A percentile compares a stretch with the other conserved stretches of the same genome.
These are phyloP conservation scores for Bucco capensis DNA, from an alignment of 2,113 vertebrate species.

Conservation along the genomic window DNA sequence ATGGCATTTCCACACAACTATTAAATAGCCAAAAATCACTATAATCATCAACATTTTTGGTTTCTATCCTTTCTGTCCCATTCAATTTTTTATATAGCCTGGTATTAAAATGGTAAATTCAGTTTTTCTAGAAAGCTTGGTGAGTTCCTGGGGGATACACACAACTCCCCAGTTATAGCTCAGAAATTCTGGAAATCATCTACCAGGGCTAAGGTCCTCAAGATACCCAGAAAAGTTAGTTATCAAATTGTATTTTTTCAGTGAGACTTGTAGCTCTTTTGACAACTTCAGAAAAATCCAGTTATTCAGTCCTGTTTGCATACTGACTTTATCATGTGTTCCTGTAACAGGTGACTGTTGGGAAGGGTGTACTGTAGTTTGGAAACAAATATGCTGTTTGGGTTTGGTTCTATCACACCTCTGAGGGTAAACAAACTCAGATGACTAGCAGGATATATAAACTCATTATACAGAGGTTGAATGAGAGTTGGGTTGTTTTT, in stretches of 20 bases:
- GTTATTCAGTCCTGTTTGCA: neutral
- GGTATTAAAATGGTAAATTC: neutral
- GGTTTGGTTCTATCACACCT: constrained; percentile 21
- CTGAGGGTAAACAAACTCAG: neutral
- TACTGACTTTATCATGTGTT: neutral
- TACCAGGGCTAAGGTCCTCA: neutral
- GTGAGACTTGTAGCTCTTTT: neutral
- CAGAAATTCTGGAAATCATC: neutral
- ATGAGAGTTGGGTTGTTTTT: neutral
- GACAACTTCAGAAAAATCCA: neutral
- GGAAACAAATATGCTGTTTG: neutral
- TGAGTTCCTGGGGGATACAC: neutral
- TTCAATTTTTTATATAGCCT: neutral
- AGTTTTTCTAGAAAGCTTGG: neutral
- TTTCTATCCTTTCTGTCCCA: neutral
- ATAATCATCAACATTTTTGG: neutral
- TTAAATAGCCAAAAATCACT: neutral
- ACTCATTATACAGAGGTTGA: neutral
- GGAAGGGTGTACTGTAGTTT: neutral
- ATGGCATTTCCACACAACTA: neutral
- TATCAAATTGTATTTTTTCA: neutral
- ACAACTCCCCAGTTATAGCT: neutral
- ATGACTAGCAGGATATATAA: constrained; percentile 6
- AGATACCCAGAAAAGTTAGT: neutral
- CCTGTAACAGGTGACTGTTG: neutral